These are phyloP conservation scores for Luscinia megarhynchos DNA, from an alignment of 2,797 vertebrate species.

Conservation along the genomic window DNA sequence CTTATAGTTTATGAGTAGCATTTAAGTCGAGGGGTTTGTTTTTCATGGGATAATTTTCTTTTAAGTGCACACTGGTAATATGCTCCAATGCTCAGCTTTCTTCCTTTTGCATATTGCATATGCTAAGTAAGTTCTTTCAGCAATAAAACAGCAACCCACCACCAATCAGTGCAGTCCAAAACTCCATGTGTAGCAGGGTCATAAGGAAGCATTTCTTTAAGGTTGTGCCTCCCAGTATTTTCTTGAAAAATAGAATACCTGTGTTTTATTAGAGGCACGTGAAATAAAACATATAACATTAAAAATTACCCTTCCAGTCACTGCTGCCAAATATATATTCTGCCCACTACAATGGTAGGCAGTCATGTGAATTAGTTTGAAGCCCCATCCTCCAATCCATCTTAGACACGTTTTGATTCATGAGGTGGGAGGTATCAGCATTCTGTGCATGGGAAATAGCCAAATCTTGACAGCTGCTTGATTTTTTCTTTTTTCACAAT, in stretches of 20 bases:
- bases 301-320: neutral
- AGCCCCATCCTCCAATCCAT: neutral
- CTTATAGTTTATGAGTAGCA: constrained; percentile 38
- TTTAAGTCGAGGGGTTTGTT: constrained; percentile 39
- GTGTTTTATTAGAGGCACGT: neutral
- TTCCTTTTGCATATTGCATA: constrained; percentile 39
- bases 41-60: constrained; percentile 60
- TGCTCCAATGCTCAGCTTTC: neutral
- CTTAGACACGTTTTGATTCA: neutral
- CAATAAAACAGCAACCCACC: constrained; percentile 27
- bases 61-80: constrained; percentile 24
- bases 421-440: neutral
- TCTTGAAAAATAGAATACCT: neutral
- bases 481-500: neutral
- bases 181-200: neutral
- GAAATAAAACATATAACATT: neutral
- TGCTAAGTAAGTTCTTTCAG: constrained; percentile 26
- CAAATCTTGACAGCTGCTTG: neutral
- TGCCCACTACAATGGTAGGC: neutral
- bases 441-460: neutral
- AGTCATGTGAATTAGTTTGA: neutral
- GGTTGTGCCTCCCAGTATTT: neutral
- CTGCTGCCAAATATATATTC: neutral
- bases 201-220: neutral
- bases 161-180: neutral